Evolutionary conservation across 2,888 invertebrate genomes (phyloP).

Genomic region (Sphecodes monilicornis): DNA sequence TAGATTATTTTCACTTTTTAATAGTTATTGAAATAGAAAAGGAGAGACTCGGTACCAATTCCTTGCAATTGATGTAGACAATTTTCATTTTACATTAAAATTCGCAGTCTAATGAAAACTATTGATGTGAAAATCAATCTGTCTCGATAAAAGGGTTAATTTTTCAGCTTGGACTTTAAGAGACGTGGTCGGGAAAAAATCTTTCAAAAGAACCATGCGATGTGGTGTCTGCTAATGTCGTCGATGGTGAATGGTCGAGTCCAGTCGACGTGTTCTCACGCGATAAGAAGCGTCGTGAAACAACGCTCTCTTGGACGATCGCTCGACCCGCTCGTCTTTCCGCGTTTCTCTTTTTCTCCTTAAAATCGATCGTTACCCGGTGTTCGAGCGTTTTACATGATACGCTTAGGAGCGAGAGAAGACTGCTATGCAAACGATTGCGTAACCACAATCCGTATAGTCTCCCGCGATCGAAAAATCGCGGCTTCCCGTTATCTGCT

Average conservation of each 20-base stretch:
- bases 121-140: too few relatives aligned
- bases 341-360: conserved; percentile 66
- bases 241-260: conserved; percentile 1
- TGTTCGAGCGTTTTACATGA: conserved; percentile 40
- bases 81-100: too few relatives aligned
- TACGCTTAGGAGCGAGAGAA: conserved; percentile 21
- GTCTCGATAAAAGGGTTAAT: too few relatives aligned
- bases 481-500: background rate
- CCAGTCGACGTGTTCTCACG: conserved; percentile 22
- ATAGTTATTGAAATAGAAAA: too few relatives aligned
- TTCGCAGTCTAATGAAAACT: too few relatives aligned
- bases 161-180: too few relatives aligned
- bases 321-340: conserved; percentile 49
- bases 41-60: too few relatives aligned
- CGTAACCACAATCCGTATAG: conserved; percentile 10
- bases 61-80: too few relatives aligned
- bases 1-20: too few relatives aligned
- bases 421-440: conserved; percentile 41
- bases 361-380: conserved; percentile 57
- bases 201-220: background rate
- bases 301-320: conserved; percentile 50
- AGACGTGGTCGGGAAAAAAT: background rate
- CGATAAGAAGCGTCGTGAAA: conserved; percentile 30
- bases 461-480: background rate
- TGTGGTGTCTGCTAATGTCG: background rate